Evolutionary conservation across 1,140 invertebrate species (phyloP), one percentile per base, ranked within the genome.

Genomic region (Theocolax elegans): DNA sequence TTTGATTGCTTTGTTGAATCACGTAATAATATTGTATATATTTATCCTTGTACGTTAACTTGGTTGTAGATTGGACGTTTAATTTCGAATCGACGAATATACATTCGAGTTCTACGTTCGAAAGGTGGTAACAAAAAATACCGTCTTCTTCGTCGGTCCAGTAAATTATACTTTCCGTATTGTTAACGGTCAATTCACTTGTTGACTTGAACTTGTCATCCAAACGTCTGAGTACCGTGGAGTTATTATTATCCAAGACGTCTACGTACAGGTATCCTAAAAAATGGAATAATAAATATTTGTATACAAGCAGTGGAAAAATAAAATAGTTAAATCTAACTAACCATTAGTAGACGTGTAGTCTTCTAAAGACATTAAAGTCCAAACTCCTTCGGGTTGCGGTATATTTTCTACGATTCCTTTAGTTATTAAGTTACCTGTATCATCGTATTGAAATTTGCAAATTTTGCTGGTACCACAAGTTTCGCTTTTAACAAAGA

Each of bases 401-500:
- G n/a, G 13, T 60, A 13, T 4, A 21, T 35, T 6, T 23, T 25
- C 8, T 21, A 7, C 1, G 10, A 17, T 21, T 19, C 15, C 3
- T 51, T 15, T n/a, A 10, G 9, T 12, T 15, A 42, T 40, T 60
- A n/a, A n/a, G n/a, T n/a, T n/a, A n/a, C n/a, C n/a, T n/a, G n/a
- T 25, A 23, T 68, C 66, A 19, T 59, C 25, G 46, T 25, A 67
- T 35, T 44, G 25, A 3, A 59, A 7, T 21, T 12, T 48, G 15
- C 65, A 67, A 25, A 67, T 67, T 4, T 1, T 38, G 1, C 9
- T n/a, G 10, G 46, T 0, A 8, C 27, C 27, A n/a, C 44, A 68
- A 35, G 19, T 12, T 3, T 51, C 13, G 21, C 44, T 51, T n/a
- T 60, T 59, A 0, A 67, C 0, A 19, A 67, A 68, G 10, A 68